Evolutionary conservation across 2,888 invertebrate species (phyloP).

Genomic region (Eristalis arbustorum): DNA sequence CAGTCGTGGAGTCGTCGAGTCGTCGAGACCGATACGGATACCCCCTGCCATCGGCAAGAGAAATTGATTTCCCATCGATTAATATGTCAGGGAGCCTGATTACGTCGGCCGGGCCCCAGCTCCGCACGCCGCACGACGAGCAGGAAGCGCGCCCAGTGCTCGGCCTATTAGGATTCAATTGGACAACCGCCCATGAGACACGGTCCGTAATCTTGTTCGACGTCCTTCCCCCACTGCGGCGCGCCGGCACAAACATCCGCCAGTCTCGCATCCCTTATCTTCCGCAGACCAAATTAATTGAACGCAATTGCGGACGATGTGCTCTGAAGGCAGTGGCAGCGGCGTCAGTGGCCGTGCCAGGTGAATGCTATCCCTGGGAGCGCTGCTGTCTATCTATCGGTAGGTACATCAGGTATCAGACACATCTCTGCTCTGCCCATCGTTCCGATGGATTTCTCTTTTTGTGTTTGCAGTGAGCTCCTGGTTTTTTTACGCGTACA

Average conservation of each 20-base stretch:
- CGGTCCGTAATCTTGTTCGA: conserved; percentile 59
- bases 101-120: conserved; percentile 50
- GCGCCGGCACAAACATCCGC: conserved; percentile 59
- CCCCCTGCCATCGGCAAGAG: conserved; percentile 32
- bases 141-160: neutral
- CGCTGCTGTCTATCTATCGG: conserved; percentile 8
- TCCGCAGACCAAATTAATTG: conserved; percentile 67
- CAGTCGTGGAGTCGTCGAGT: neutral
- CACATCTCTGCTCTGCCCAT: conserved; percentile 36
- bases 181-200: conserved; percentile 11
- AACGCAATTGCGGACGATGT: conserved; percentile 67
- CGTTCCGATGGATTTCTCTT: conserved; percentile 37
- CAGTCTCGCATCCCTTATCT: conserved; percentile 59
- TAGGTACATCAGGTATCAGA: neutral
- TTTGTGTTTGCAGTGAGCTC: neutral
- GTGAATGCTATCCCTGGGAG: conserved; percentile 29
- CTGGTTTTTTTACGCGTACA: conserved; percentile 36
- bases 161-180: conserved; percentile 60
- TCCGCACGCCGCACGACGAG: neutral
- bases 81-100: conserved; percentile 68
- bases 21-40: neutral
- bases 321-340: conserved; percentile 15
- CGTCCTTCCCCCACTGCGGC: conserved; percentile 49
- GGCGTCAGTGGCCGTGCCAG: conserved; percentile 32
- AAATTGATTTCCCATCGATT: conserved; percentile 68